Percentiles rank a stretch among this genome's conserved stretches.
phyloP scores from a whole-genome alignment of 1,140 invertebrate genomes.

The Cydia pomonella region DNA sequence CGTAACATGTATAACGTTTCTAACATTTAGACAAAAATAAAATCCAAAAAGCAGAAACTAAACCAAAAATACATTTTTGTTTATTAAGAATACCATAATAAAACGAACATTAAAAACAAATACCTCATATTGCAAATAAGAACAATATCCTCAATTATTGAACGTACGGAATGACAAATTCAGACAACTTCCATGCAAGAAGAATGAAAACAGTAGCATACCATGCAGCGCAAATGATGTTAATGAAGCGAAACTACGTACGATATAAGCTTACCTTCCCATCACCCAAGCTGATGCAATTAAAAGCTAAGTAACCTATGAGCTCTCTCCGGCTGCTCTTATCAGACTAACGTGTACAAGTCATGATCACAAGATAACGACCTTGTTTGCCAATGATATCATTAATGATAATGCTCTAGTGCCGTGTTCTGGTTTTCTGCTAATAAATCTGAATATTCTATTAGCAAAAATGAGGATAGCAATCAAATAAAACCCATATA shows the following conservation, averaged over 20 bases:
- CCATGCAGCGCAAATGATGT: constrained; percentile 58
- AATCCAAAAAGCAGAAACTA: constrained; percentile 17
- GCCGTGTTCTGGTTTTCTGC: constrained; percentile 34
- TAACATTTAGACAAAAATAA: constrained; percentile 10
- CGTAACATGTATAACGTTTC: background rate
- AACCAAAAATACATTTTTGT: constrained; percentile 25
- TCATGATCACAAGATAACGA: constrained; percentile 58
- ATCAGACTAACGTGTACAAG: constrained; percentile 49
- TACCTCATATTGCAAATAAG: background rate
- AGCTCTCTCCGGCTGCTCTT: constrained; percentile 36
- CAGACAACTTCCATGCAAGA: constrained; percentile 28
- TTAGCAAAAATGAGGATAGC: constrained; percentile 42
- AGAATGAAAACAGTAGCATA: constrained; percentile 48
- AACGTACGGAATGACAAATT: constrained; percentile 32
- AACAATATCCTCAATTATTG: constrained; percentile 31
- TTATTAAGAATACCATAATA: background rate
- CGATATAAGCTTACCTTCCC: constrained; percentile 67
- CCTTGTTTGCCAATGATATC: constrained; percentile 66
- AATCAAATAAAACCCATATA: constrained; percentile 74
- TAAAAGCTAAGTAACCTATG: constrained; percentile 35
- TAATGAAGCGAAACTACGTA: constrained; percentile 58
- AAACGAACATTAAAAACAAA: background rate
- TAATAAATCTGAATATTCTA: constrained; percentile 37
- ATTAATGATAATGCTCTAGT: constrained; percentile 53
- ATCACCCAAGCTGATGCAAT: constrained; percentile 70